These are phyloP conservation scores for Steinernema khuongi DNA, from an alignment of 1,140 invertebrate species.

Conservation along the genomic window DNA sequence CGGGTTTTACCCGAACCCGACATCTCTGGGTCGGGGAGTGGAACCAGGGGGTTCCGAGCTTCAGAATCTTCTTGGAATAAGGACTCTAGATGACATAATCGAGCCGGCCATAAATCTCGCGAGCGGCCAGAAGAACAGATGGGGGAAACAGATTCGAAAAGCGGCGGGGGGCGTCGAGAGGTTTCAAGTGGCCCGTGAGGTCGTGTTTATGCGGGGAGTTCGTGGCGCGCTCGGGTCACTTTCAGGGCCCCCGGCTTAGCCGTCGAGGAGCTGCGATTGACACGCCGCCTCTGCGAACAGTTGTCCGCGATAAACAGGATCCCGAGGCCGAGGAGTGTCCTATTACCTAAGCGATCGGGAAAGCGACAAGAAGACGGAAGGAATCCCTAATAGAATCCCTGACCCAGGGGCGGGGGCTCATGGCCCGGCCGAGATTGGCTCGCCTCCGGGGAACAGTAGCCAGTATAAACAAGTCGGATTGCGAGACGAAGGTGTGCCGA, in stretches of 20 bases:
- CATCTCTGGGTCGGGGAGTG: no score
- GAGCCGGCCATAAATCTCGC: no score
- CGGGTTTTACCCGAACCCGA: no score
- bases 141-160: constrained; percentile 13
- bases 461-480: not conserved
- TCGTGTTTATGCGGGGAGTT: not conserved
- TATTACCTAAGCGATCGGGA: no score
- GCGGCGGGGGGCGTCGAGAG: not conserved
- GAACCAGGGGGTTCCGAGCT: no score
- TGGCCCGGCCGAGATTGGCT: not conserved
- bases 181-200: constrained; percentile 6
- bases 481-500: constrained; percentile 2
- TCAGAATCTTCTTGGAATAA: no score
- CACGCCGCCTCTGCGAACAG: not conserved
- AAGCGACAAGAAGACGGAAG: no score
- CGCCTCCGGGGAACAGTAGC: not conserved
- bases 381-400: no score
- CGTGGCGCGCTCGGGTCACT: not conserved
- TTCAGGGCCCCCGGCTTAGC: not conserved
- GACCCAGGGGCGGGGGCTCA: no score
- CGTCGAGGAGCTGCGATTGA: not conserved
- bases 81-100: no score
- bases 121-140: no score
- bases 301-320: not conserved
- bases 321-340: no score